phyloP scores from a whole-genome alignment of 2,797 vertebrate genomes.

The Phoeniculus purpureus region DNA sequence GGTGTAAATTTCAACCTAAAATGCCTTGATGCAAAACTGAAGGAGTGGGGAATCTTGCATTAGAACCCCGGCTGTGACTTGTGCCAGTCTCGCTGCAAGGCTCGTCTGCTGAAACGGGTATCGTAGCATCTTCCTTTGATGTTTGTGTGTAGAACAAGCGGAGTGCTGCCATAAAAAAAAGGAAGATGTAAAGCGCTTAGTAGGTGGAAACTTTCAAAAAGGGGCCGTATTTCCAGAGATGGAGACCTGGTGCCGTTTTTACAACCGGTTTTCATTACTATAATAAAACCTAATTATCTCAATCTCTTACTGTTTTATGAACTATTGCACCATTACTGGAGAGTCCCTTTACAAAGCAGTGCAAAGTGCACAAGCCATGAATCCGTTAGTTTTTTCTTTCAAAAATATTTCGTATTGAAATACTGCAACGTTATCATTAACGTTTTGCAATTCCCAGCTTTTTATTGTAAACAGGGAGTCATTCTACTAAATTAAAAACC shows the following conservation, averaged over 20 bases:
- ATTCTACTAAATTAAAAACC: not conserved
- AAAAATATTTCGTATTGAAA: not conserved
- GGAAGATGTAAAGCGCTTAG: not conserved
- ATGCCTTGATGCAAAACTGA: conserved; percentile 6
- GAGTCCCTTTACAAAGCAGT: not conserved
- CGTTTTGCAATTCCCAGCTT: not conserved
- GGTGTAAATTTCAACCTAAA: conserved; percentile 50
- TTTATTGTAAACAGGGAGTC: not conserved
- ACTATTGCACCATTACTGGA: not conserved
- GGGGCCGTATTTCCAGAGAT: not conserved
- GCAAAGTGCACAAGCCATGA: not conserved
- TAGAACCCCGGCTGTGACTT: not conserved
- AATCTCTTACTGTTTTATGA: not conserved
- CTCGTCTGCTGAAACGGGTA: not conserved
- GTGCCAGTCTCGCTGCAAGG: not conserved
- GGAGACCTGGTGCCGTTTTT: not conserved
- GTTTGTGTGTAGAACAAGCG: not conserved
- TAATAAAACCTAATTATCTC: not conserved
- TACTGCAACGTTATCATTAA: not conserved
- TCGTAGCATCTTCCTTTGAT: not conserved
- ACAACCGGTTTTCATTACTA: not conserved
- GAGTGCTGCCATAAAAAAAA: not conserved
- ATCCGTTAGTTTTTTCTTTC: not conserved
- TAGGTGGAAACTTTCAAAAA: not conserved
- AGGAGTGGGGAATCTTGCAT: not conserved